phyloP scores from a whole-genome alignment of 92 coral and sea anemone genomes.

The Muricea muricata region DNA sequence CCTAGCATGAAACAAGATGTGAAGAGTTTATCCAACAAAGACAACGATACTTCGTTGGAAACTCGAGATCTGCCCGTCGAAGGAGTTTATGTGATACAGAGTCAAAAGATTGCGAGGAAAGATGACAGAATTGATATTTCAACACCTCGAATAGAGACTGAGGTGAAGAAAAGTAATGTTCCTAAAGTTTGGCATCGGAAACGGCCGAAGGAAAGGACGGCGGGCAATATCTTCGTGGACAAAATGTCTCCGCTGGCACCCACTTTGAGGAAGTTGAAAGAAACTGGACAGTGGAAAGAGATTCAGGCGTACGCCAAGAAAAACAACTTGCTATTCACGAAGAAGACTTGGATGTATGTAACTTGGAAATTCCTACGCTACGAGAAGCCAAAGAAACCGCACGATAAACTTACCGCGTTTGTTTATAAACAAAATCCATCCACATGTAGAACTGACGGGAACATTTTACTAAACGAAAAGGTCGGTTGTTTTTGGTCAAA shows the following conservation, averaged over 20 bases:
- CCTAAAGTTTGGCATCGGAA: not conserved
- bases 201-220: not conserved
- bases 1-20: not conserved
- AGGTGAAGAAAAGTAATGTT: not conserved
- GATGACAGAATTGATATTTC: too few relatives aligned
- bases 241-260: not conserved
- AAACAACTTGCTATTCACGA: not conserved
- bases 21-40: too few relatives aligned
- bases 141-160: too few relatives aligned
- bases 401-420: conserved; percentile 22
- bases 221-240: not conserved
- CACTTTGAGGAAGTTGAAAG: not conserved
- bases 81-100: too few relatives aligned
- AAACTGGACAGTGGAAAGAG: conserved; percentile 3
- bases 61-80: too few relatives aligned
- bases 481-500: conserved; percentile 77
- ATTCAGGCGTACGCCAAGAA: not conserved
- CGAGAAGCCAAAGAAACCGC: conserved; percentile 10
- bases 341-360: conserved; percentile 40
- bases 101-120: too few relatives aligned
- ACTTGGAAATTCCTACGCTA: conserved; percentile 31
- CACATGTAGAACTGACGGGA: conserved; percentile 86
- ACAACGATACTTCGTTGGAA: too few relatives aligned
- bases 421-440: conserved; percentile 78
- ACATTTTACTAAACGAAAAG: conserved; percentile 68